Evolutionary conservation across 2,113 vertebrate genomes (phyloP), one percentile per base, ranked within the genome.

Genomic region (Phoxinus phoxinus): DNA sequence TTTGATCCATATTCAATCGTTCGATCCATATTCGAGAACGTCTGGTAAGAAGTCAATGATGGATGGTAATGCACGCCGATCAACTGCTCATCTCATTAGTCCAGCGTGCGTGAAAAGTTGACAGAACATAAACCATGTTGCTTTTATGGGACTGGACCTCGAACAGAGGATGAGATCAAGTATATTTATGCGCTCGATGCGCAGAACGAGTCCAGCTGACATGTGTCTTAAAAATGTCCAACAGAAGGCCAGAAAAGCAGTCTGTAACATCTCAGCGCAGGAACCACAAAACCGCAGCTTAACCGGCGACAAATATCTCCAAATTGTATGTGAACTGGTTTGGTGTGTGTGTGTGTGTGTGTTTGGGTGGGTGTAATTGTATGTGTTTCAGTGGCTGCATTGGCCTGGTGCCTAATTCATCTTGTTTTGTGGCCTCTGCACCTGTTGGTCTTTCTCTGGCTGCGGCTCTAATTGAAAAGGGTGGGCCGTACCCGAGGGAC

Each of bases 1-100:
- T 94, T 92, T 93, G 90, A 93, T 92, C 91, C 90, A 84, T 90
- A 92, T 91, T 91, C 86, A 92, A 13, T 41, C 9, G 9, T 41
- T 41, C 41, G 10, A 41, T 41, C 41, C 41, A 41, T 41, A 41
- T 41, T 41, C 41, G 41, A 41, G 84, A 32, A 23, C 17, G 44
- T 67, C 44, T 67, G 71, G 41, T 86, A 56, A 74, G 80, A 75
- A 51, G 56, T 82, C 32, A 74, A 35, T 61, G 77, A 56, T 67
- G 67, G 75, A 79, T 56, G 48, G 63, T 41, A 10, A 80, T 17
- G 37, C 23, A n/a, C 27, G 48, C 63, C 13, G 35, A 82, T 73
- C 63, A 51, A 61, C 23, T 56, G 74, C 56, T 53, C 17, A 46
- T 75, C 72, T 78, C 71, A 56, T 78, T 72, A 79, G 76, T 79